phyloP scores from a whole-genome alignment of 2,888 invertebrate genomes.

The Heteromurus nitidus region DNA sequence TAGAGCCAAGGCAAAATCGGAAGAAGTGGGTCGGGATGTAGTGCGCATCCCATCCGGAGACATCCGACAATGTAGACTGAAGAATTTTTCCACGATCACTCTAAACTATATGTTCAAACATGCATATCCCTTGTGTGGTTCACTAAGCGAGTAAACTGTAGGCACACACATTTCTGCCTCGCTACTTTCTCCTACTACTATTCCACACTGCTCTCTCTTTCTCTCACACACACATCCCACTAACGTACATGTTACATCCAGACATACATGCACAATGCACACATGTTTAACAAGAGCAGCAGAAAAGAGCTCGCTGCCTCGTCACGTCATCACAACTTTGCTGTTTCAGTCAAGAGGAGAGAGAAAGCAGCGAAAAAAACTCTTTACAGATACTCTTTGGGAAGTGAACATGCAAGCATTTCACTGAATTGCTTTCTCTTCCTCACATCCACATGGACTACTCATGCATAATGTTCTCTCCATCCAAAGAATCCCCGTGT shows the following conservation, averaged over 20 bases:
- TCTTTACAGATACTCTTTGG: conserved; percentile 22
- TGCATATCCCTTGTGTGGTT: conserved; percentile 61
- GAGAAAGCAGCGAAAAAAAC: neutral
- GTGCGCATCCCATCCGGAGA: conserved; percentile 73
- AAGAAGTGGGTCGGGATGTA: conserved; percentile 69
- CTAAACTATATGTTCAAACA: conserved; percentile 56
- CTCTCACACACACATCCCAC: conserved; percentile 14
- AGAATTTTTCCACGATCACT: conserved; percentile 51
- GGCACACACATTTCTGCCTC: conserved; percentile 35
- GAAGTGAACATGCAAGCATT: conserved; percentile 19
- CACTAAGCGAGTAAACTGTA: conserved; percentile 62
- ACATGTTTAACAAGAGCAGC: neutral
- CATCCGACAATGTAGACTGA: conserved; percentile 68
- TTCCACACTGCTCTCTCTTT: conserved; percentile 11
- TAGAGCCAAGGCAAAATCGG: conserved; percentile 40
- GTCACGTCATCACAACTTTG: conserved; percentile 44
- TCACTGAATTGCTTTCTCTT: conserved; percentile 7
- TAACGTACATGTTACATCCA: neutral
- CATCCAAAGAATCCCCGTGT: neutral
- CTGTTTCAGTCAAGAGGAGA: conserved; percentile 3
- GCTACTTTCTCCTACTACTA: conserved; percentile 1
- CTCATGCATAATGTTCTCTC: conserved; percentile 5
- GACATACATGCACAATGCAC: neutral
- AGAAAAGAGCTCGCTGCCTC: conserved; percentile 11
- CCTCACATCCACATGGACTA: conserved; percentile 7